Conservation (phyloP, 2,113 vertebrate genomes). For the Gobius niger region DNA sequence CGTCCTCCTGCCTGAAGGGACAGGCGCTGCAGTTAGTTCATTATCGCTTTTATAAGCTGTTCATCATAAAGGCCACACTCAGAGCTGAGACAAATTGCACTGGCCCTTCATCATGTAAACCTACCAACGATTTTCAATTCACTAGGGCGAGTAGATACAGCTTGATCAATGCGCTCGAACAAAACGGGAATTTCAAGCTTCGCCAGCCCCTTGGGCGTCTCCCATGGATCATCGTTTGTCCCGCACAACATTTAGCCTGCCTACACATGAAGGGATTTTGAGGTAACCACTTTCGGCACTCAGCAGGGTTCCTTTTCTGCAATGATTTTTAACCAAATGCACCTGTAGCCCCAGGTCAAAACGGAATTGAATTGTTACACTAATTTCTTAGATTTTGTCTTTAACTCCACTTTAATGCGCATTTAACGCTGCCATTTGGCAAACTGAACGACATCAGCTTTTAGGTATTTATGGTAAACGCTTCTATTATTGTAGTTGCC, state of each 20-base stretch:
- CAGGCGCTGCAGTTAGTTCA: constrained; percentile 22
- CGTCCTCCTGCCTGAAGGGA: constrained; percentile 54
- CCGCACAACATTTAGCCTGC: background rate
- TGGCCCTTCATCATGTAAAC: background rate
- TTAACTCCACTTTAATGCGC: too few species aligned
- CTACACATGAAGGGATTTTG: background rate
- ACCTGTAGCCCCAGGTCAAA: background rate
- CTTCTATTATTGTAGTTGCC: background rate
- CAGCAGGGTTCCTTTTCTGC: background rate
- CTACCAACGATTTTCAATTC: background rate
- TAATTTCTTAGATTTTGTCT: background rate
- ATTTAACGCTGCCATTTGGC: background rate
- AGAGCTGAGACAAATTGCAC: constrained; percentile 21
- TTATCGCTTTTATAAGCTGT: constrained; percentile 24
- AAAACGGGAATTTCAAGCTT: background rate
- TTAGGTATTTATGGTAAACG: constrained; percentile 2
- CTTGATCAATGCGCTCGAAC: background rate
- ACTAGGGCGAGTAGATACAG: background rate
- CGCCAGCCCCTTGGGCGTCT: background rate
- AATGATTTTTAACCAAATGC: background rate
- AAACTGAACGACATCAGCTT: background rate
- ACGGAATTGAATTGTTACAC: background rate
- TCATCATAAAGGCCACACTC: constrained; percentile 13
- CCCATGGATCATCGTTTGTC: background rate
- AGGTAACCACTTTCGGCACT: background rate